Evolutionary conservation across 1,140 invertebrate genomes (phyloP).

Genomic region (Drosophila auraria): DNA sequence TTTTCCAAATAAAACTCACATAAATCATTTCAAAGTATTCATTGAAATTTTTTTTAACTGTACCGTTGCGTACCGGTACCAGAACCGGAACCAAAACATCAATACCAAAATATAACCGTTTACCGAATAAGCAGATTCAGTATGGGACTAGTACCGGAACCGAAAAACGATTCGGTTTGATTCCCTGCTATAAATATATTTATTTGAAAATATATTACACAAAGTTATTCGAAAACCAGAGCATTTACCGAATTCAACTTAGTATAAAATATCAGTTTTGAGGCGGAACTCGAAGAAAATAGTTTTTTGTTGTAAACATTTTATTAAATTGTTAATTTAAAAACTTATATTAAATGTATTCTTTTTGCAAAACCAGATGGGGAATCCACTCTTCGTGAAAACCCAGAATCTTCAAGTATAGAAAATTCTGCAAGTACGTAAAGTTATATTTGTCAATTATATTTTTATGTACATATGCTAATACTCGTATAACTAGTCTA

Average conservation of each 20-base stretch:
- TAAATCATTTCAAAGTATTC: too few relatives aligned
- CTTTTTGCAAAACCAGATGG: constrained; percentile 3
- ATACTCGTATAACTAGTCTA: not conserved
- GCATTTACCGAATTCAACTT: not conserved
- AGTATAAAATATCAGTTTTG: too few relatives aligned
- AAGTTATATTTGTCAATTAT: constrained; percentile 2
- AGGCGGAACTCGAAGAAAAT: too few relatives aligned
- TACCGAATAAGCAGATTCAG: too few relatives aligned
- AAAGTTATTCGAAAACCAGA: constrained; percentile 1
- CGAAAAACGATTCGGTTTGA: too few relatives aligned
- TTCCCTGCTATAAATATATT: not conserved
- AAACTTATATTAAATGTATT: not conserved
- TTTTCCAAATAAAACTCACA: too few relatives aligned
- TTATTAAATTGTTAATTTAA: constrained; percentile 5
- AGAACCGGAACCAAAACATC: too few relatives aligned
- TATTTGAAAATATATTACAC: constrained; percentile 1
- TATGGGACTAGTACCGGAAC: too few relatives aligned
- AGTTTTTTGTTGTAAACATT: not conserved
- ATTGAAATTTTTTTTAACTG: too few relatives aligned
- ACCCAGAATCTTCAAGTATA: constrained; percentile 2
- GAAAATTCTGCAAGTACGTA: not conserved
- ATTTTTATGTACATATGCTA: constrained; percentile 2
- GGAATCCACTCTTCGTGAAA: constrained; percentile 1
- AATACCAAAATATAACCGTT: too few relatives aligned
- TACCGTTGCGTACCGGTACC: too few relatives aligned